Evolutionary conservation across 1,140 invertebrate genomes (phyloP), one percentile per base, ranked within the genome.

Genomic region (Bathynomus jamesi): DNA sequence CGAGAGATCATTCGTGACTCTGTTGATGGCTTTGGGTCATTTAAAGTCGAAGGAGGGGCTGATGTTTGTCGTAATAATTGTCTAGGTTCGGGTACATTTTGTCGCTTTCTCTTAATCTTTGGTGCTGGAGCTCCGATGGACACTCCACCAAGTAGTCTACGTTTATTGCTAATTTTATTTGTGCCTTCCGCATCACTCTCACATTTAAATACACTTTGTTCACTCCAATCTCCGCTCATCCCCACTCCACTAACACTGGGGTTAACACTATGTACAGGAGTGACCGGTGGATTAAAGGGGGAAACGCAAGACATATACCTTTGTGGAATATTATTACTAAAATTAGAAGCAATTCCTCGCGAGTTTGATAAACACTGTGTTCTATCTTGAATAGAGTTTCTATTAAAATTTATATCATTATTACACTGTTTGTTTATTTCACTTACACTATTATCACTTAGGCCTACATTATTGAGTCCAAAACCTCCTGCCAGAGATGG

Each of bases 361-460:
- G 21, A 53, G 21, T 53, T 53, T 53, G 40, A 53, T 17, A 53
- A 53, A 53, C 40, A 53, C 40, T 53, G 40, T 53, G 40, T 53
- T 53, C 40, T 53, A 53, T 53, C 40, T 21, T 53, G 40, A 53
- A 21, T 3, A 21, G 40, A 53, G 40, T 53, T 53, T 53, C 11
- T 53, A 53, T 53, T 53, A 53, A 3, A 53, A 53, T 53, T 53
- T 17, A 53, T 53, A 53, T 53, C 40, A 53, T 53, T 53, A 53
- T 53, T 53, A 53, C 40, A 53, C 40, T 17, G 13, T 17, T 53
- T 53, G 40, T 53, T 53, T 53, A 53, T 17, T 11, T 53, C 40
- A 53, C 40, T 53, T 53, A 53, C 40, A 53, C 40, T 53, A 53
- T 53, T 53, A 53, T 53, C 40, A 53, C 40, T 53, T 53, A 53